Conservation (phyloP, 1,140 invertebrate species). For the Tribolium castaneum region DNA sequence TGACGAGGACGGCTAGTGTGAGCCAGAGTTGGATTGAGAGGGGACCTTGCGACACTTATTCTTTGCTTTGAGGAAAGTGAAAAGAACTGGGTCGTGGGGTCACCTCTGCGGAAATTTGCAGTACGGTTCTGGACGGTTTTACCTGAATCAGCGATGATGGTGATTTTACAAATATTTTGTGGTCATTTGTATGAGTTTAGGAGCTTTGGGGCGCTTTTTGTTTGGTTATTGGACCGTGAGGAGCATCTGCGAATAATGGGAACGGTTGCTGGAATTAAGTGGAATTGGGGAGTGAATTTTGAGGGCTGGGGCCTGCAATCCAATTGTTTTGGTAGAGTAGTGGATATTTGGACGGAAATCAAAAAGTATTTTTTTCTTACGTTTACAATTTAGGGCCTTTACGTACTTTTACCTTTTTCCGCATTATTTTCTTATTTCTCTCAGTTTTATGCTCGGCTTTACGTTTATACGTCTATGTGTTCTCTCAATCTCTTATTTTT, state of each 20-base stretch:
- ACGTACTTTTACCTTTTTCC: no score
- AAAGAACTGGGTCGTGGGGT: background rate
- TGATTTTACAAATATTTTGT: slow-evolving; percentile 44
- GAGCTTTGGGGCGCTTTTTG: background rate
- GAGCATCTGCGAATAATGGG: slow-evolving; percentile 23
- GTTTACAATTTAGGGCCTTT: no score
- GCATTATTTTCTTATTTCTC: no score
- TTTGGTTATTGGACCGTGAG: slow-evolving; percentile 16
- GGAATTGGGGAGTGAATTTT: background rate
- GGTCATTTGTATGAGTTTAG: slow-evolving; percentile 35
- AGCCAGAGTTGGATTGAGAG: background rate
- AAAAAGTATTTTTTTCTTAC: no score
- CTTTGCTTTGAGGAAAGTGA: background rate
- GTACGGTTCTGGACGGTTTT: slow-evolving; percentile 16
- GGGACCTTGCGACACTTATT: background rate
- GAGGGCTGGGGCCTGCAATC: background rate
- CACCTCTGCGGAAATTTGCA: background rate
- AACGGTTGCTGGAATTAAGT: slow-evolving; percentile 14
- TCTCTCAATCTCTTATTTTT: no score
- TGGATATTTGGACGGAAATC: no score
- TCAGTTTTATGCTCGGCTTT: no score
- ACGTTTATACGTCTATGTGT: no score
- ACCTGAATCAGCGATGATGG: slow-evolving; percentile 16
- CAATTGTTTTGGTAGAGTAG: background rate
- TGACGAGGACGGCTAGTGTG: slow-evolving; percentile 6